These are phyloP conservation scores for Tetheella fluctuosa DNA, from an alignment of 2,888 invertebrate genomes.

Conservation along the genomic window DNA sequence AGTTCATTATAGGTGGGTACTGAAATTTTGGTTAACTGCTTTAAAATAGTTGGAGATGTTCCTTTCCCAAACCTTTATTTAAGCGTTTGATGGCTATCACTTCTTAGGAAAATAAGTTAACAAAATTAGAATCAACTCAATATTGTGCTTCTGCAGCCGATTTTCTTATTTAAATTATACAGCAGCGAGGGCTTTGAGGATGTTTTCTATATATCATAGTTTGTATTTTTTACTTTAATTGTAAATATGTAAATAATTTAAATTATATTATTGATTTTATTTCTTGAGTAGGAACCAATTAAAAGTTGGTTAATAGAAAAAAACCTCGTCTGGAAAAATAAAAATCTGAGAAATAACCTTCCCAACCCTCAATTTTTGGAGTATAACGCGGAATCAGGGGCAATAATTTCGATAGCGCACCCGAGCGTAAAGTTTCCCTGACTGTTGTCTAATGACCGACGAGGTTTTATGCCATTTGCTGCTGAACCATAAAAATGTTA, in stretches of 20 bases:
- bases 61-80: too few relatives aligned
- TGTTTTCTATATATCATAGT: too few relatives aligned
- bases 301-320: not conserved
- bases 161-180: too few relatives aligned
- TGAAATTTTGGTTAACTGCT: not conserved
- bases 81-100: too few relatives aligned
- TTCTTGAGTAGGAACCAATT: not conserved
- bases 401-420: constrained; percentile 51
- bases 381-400: constrained; percentile 41
- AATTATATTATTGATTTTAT: not conserved
- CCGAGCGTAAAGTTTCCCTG: constrained; percentile 45
- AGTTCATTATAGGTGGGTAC: not conserved
- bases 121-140: not conserved
- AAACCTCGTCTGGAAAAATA: constrained; percentile 1
- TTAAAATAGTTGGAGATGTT: too few relatives aligned
- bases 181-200: too few relatives aligned
- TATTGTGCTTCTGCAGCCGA: not conserved
- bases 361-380: constrained; percentile 26
- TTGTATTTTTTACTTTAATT: too few relatives aligned
- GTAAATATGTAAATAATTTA: too few relatives aligned
- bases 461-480: constrained; percentile 58
- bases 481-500: constrained; percentile 70
- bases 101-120: too few relatives aligned
- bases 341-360: constrained; percentile 6
- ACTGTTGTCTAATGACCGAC: constrained; percentile 59